phyloP scores from a whole-genome alignment of 2,113 vertebrate species.

The Silurus meridionalis region DNA sequence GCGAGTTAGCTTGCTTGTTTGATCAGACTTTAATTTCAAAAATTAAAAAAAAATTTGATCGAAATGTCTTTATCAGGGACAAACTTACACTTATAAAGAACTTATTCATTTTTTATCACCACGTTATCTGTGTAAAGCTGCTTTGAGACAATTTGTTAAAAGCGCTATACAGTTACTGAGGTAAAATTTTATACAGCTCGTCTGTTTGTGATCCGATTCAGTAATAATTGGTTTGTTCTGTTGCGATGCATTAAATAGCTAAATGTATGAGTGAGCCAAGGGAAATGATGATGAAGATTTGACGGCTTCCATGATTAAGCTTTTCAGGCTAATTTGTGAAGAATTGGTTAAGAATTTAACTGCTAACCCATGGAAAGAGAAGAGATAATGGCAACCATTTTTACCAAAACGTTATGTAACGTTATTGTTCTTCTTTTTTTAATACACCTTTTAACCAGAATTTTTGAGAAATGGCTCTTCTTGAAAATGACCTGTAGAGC shows the following conservation, averaged over 20 bases:
- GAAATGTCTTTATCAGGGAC: too few species aligned
- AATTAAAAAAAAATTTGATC: too few species aligned
- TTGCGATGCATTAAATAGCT: not conserved
- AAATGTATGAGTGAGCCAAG: not conserved
- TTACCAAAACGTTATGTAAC: not conserved
- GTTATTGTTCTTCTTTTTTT: not conserved
- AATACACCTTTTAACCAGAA: not conserved
- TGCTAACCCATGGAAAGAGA: not conserved
- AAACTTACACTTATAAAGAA: too few species aligned
- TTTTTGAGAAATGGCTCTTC: not conserved
- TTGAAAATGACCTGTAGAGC: not conserved
- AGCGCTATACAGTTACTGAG: not conserved
- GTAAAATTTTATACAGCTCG: not conserved
- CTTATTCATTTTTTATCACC: too few species aligned
- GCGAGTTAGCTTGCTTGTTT: not conserved
- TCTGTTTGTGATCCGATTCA: too few species aligned
- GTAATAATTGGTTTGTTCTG: too few species aligned
- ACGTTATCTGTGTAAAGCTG: too few species aligned
- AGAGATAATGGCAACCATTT: not conserved
- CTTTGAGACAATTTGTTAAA: too few species aligned
- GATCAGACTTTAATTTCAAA: not conserved
- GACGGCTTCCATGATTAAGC: not conserved
- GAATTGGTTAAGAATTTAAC: too few species aligned
- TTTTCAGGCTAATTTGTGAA: not conserved
- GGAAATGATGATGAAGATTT: not conserved